phyloP scores from a whole-genome alignment of 2,888 invertebrate species.

The Amblyjoppa proteus region DNA sequence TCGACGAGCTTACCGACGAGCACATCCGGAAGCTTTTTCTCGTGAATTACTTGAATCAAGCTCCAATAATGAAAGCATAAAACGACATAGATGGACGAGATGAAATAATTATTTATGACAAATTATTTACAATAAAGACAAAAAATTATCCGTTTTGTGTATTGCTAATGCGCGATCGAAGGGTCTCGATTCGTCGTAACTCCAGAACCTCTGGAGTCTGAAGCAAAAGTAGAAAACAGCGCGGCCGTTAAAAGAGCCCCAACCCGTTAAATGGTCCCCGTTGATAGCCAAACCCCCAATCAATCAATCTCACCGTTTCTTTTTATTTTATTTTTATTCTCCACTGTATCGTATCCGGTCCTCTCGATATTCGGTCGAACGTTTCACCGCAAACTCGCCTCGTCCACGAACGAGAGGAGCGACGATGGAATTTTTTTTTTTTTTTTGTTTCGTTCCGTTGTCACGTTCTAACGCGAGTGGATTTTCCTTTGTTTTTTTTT shows the following conservation, averaged over 20 bases:
- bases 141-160: not conserved
- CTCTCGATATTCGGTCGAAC: slow-evolving; percentile 6
- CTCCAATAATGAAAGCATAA: slow-evolving; percentile 23
- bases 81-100: no score
- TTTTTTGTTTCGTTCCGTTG: not conserved
- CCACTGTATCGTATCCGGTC: not conserved
- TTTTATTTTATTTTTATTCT: slow-evolving; percentile 2
- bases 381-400: not conserved
- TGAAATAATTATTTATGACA: not conserved
- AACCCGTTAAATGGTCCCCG: not conserved
- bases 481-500: not conserved
- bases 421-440: not conserved
- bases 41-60: slow-evolving; percentile 6
- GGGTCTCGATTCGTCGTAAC: not conserved
- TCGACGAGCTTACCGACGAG: slow-evolving; percentile 16
- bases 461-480: not conserved
- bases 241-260: not conserved
- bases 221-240: not conserved
- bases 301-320: slow-evolving; percentile 8
- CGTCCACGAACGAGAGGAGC: not conserved
- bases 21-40: not conserved
- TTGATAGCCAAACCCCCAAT: slow-evolving; percentile 4
- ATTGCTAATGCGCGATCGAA: not conserved
- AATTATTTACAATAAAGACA: not conserved
- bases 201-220: not conserved